phyloP scores from a whole-genome alignment of 2,113 vertebrate species.

The Amblyopsis rosae region DNA sequence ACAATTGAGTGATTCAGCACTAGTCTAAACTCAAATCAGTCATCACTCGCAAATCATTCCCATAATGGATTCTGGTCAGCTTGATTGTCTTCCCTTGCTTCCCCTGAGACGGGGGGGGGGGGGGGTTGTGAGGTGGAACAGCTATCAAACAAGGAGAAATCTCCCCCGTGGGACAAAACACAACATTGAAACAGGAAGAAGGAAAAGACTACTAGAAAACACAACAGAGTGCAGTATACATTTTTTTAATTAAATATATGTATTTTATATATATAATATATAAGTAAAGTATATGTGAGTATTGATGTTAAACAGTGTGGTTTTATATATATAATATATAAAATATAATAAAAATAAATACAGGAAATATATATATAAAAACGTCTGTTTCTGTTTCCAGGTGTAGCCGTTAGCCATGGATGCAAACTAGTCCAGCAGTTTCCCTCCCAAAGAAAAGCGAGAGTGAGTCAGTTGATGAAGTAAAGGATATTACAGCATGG shows the following conservation, averaged over 20 bases:
- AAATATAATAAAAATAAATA: too few relatives aligned
- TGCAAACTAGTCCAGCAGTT: not conserved
- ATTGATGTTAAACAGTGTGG: too few relatives aligned
- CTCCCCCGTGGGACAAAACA: not conserved
- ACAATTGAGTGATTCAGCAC: constrained; percentile 16
- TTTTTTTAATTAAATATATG: not conserved
- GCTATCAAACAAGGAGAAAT: not conserved
- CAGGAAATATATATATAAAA: too few relatives aligned
- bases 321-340: too few relatives aligned
- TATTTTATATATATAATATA: too few relatives aligned
- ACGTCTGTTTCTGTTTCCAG: not conserved
- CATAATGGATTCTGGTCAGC: too few relatives aligned
- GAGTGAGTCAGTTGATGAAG: constrained; percentile 22
- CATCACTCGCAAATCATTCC: not conserved
- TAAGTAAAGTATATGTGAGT: too few relatives aligned
- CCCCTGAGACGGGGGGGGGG: not conserved
- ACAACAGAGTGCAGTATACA: not conserved
- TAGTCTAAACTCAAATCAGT: constrained; percentile 11
- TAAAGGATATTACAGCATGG: not conserved
- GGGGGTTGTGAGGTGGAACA: too few relatives aligned
- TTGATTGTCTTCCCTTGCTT: not conserved
- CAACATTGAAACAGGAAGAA: constrained; percentile 37
- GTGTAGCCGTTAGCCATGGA: constrained; percentile 13
- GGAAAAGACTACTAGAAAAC: constrained; percentile 16
- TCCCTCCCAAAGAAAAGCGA: not conserved